phyloP scores from a whole-genome alignment of 2,113 vertebrate genomes.

The Anser cygnoides region DNA sequence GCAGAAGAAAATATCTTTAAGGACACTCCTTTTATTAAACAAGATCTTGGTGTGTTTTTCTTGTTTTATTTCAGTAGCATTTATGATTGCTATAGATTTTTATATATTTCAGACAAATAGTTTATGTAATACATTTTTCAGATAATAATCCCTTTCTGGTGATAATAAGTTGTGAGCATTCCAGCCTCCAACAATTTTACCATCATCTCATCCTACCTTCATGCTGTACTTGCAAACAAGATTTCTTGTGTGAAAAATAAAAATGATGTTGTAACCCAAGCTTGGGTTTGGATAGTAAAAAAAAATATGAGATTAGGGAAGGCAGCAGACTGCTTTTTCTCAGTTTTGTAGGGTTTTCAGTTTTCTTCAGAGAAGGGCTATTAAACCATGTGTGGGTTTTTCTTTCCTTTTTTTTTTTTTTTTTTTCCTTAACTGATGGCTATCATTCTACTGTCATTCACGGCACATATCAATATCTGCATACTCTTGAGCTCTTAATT shows the following conservation, averaged over 20 bases:
- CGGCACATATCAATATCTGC: not conserved
- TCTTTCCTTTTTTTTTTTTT: not conserved
- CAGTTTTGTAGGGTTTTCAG: constrained; percentile 53
- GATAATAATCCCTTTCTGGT: constrained; percentile 7
- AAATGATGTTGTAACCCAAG: constrained; percentile 13
- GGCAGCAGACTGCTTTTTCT: constrained; percentile 10
- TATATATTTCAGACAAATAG: not conserved
- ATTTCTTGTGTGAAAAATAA: constrained; percentile 58
- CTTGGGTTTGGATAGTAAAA: constrained; percentile 52
- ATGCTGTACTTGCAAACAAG: not conserved
- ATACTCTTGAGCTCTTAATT: not conserved
- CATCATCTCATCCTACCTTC: constrained; percentile 5
- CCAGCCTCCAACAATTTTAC: constrained; percentile 25
- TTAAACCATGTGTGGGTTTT: constrained; percentile 1
- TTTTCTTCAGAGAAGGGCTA: constrained; percentile 56
- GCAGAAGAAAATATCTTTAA: constrained; percentile 14
- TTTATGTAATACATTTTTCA: constrained; percentile 12
- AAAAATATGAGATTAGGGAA: constrained; percentile 38
- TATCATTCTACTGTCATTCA: not conserved
- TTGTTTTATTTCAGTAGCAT: not conserved
- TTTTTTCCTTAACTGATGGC: not conserved
- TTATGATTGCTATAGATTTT: constrained; percentile 20
- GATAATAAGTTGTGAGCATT: not conserved
- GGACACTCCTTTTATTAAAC: constrained; percentile 34
- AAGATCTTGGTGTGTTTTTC: not conserved